A percentile compares a stretch with the other conserved stretches of the same genome.
Conservation (phyloP, 2,888 invertebrate species). For the Polydrusus pterygomalis region DNA sequence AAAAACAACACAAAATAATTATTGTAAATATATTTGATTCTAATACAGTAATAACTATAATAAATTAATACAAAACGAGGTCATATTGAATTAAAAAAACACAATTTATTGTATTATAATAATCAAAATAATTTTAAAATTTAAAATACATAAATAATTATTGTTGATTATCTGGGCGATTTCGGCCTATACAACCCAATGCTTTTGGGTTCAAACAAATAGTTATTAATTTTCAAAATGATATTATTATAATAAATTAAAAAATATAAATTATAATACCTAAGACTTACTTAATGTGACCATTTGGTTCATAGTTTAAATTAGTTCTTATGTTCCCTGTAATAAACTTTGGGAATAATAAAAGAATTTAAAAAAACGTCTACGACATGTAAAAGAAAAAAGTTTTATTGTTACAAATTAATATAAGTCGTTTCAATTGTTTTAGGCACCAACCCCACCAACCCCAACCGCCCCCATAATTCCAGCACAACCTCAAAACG, state of each 20-base stretch:
- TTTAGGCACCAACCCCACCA: slow-evolving; percentile 90
- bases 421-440: slow-evolving; percentile 71
- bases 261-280: too few relatives aligned
- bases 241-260: too few relatives aligned
- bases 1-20: neutral
- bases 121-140: neutral
- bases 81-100: slow-evolving; percentile 7
- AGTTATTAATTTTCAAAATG: too few relatives aligned
- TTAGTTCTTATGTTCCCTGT: too few relatives aligned
- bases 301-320: too few relatives aligned
- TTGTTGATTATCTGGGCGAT: neutral
- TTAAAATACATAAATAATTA: neutral
- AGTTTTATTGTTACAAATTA: too few relatives aligned
- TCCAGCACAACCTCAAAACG: slow-evolving; percentile 87
- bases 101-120: slow-evolving; percentile 5
- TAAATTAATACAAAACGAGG: neutral
- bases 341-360: too few relatives aligned
- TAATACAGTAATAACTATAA: slow-evolving; percentile 11
- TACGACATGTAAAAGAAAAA: too few relatives aligned
- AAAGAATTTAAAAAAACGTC: too few relatives aligned
- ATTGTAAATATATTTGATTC: too few relatives aligned
- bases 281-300: too few relatives aligned
- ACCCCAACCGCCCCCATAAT: slow-evolving; percentile 88
- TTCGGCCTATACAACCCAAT: neutral
- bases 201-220: neutral